Evolutionary conservation across 2,888 invertebrate genomes (phyloP), one percentile per base, ranked within the genome.

Genomic region (Altica lythri): DNA sequence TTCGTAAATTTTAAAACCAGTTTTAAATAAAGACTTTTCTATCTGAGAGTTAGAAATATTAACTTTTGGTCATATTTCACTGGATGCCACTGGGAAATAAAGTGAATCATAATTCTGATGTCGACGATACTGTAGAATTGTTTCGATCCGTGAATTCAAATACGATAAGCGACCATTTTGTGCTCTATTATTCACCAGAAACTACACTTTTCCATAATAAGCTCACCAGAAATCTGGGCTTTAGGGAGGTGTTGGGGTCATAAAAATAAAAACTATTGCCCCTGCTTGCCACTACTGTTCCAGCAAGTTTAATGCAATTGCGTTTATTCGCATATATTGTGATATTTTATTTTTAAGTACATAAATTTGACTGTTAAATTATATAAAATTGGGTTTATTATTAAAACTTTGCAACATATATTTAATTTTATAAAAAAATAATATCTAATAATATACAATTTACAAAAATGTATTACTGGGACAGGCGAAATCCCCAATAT

Each of bases 131-230:
- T 17, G 29, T n/a, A n/a, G n/a, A n/a, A n/a, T n/a, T n/a, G n/a
- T 47, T 16, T 40, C 51, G 61, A 56, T 64, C 63, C 57, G 58
- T 49, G 62, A 58, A 64, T 64, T 63, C 60, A 59, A 61, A 64
- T 57, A 59, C 60, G 60, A 53, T 47, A 58, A 53, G 54, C 48
- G 55, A 53, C 57, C 46, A 59, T 57, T 57, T 60, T 59, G 49
- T 55, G 56, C 60, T 65, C 57, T 61, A 65, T 65, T 65, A 65
- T 64, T 61, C 65, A 63, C 53, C 43, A 53, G 58, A 57, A 55
- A 55, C 40, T 47, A 42, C 35, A 16, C 29, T 38, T 30, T 49
- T 44, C 44, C 25, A 25, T 38, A 18, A n/a, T n/a, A 53, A 44
- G 45, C 48, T 47, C 38, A 44, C 43, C 25, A 40, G 32, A 27